Percentiles rank a stretch among this genome's conserved stretches.
Evolutionary conservation across 53 echinoderm and acorn worm genomes (phyloP).

Genomic region (Pentamera pediparva): DNA sequence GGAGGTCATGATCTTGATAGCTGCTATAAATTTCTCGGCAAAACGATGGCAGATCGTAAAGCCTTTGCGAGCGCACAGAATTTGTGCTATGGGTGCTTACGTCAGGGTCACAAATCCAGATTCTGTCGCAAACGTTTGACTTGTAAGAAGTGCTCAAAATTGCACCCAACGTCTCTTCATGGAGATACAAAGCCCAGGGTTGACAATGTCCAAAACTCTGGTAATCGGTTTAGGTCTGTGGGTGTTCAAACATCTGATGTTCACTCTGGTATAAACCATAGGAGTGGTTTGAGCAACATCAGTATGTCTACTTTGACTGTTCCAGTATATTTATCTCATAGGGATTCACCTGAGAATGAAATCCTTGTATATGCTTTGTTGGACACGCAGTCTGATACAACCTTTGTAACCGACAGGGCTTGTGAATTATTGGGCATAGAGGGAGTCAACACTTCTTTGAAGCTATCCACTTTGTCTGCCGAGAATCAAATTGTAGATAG

Average conservation of each 20-base stretch:
- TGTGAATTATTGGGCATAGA: neutral
- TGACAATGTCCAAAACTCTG: neutral
- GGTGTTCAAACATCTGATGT: too few species aligned
- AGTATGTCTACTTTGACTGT: neutral
- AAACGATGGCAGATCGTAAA: neutral
- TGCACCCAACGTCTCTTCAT: neutral
- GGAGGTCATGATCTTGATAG: neutral
- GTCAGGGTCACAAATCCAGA: neutral
- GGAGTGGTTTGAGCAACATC: neutral
- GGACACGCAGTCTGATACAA: constrained; percentile 6
- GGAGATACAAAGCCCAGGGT: neutral
- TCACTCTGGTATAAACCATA: neutral
- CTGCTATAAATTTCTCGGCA: neutral
- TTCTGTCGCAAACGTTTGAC: neutral
- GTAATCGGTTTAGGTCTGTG: neutral
- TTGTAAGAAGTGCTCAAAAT: neutral
- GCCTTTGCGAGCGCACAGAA: neutral
- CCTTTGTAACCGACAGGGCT: neutral
- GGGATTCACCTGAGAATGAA: neutral
- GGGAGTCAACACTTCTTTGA: neutral
- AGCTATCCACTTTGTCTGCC: neutral
- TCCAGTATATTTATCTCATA: neutral
- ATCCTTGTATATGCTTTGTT: neutral
- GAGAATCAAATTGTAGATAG: neutral
- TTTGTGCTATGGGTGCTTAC: neutral